Evolutionary conservation across 1,140 invertebrate genomes (phyloP), one percentile per base, ranked within the genome.

Genomic region (Pomacea maculata): DNA sequence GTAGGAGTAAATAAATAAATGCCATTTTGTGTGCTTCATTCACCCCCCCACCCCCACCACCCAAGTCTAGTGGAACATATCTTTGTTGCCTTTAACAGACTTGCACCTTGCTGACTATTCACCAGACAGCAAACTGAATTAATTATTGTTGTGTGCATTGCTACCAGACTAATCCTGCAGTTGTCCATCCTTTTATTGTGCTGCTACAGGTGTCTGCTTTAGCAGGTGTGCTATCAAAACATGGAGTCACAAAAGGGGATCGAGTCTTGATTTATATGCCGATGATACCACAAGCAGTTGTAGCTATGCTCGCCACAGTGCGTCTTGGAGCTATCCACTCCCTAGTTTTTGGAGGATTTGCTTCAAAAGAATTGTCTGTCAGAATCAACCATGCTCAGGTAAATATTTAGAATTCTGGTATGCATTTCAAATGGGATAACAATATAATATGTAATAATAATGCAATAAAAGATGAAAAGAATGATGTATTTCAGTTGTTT

Each of bases 211-310:
- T 45, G 34, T 94, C 95, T 0, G 90, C 93, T 68, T 87, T 98
- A 64, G 96, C 97, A 3, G 95, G 95, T 5, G 95, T 94, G 8
- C 87, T 98, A 73, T 92, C 93, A 1, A 92, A 93, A 12, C 89
- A 95, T 87, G 92, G 92, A 34, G 88, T 94, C 14, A 87, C 91
- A 78, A 97, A 97, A 91, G 98, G 98, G 1, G 97, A 99, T 88
- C 93, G 96, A 14, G 97, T 99, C 2, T 95, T 97, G 12, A 95
- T 99, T 84, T 99, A 99, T 90, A 98, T 99, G 96, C 98, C 98
- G 14, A 99, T 99, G 97, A 96, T 99, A 65, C 92, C 97, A 76
- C 97, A 99, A 92, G 93, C 97, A 17, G 94, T 98, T 0, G 94
- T 99, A 21, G 95, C 96, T 19, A 97, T 99, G 96, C 91, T 99